phyloP scores from a whole-genome alignment of 2,797 vertebrate genomes.

The Moxostoma hubbsi region DNA sequence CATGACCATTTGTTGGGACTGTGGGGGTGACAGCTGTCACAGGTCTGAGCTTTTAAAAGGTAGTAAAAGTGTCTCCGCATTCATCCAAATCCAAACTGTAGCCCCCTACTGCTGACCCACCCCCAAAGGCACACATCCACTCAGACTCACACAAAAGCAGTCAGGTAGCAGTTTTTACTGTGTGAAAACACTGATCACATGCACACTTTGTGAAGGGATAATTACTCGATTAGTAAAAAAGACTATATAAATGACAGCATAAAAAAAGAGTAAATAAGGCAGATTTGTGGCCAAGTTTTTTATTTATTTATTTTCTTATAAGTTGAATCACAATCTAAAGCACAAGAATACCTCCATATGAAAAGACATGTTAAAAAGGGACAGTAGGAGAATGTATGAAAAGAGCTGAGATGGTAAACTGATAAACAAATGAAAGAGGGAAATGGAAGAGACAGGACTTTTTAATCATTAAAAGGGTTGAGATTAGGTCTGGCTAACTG shows the following conservation, averaged over 20 bases:
- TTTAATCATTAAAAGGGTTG: background rate
- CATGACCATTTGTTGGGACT: constrained; percentile 47
- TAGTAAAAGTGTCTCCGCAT: constrained; percentile 60
- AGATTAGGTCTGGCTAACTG: background rate
- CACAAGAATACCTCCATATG: constrained; percentile 9
- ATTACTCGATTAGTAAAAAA: background rate
- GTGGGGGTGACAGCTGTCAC: constrained; percentile 58
- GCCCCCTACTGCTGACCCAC: constrained; percentile 53
- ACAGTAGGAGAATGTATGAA: too few relatives aligned
- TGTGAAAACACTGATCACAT: too few relatives aligned
- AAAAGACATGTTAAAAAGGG: background rate
- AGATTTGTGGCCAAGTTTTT: background rate
- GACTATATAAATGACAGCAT: background rate
- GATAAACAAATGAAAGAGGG: background rate
- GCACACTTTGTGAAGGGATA: background rate
- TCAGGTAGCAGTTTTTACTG: too few relatives aligned
- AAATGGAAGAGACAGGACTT: background rate
- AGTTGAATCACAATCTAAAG: background rate
- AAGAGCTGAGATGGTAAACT: constrained; percentile 18
- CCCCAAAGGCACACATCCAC: constrained; percentile 37
- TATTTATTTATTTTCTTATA: constrained; percentile 23
- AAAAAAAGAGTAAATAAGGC: background rate
- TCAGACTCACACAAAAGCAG: background rate
- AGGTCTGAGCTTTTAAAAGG: constrained; percentile 59
- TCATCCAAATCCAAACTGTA: constrained; percentile 47